Conservation (phyloP, 2,888 invertebrate genomes). For the Phortica okadai region DNA sequence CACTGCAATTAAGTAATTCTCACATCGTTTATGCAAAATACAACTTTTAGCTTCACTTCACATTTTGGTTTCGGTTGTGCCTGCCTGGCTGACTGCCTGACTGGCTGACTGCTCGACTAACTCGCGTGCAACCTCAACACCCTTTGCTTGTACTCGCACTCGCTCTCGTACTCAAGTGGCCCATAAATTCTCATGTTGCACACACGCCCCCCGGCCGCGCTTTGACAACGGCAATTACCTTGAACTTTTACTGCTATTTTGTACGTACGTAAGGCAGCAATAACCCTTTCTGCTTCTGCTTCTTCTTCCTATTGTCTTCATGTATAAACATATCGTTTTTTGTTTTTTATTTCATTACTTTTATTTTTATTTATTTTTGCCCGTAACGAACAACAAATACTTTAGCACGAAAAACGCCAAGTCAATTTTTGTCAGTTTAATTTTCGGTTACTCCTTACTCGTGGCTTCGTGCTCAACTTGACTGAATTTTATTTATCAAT, state of each 20-base stretch:
- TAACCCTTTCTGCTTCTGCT: conserved; percentile 8
- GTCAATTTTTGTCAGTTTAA: conserved; percentile 58
- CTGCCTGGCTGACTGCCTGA: conserved; percentile 33
- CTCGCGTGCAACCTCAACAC: conserved; percentile 70
- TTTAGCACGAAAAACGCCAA: background rate
- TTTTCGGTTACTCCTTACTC: conserved; percentile 58
- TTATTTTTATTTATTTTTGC: background rate
- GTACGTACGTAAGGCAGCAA: background rate
- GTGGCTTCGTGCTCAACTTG: background rate
- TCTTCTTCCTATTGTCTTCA: background rate
- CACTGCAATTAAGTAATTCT: conserved; percentile 68
- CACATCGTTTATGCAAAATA: conserved; percentile 70
- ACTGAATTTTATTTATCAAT: no score
- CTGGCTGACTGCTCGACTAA: conserved; percentile 52
- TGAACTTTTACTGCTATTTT: conserved; percentile 57
- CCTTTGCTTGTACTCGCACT: conserved; percentile 64
- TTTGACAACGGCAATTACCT: conserved; percentile 70
- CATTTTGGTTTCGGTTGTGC: background rate
- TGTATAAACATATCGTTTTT: conserved; percentile 2
- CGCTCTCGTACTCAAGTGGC: conserved; percentile 51
- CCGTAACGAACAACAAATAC: no score
- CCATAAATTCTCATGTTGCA: conserved; percentile 64
- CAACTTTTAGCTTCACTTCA: conserved; percentile 30
- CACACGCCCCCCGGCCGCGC: conserved; percentile 64
- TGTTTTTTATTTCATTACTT: background rate